Conservation (phyloP, 53 echinoderm and acorn worm species). For the Actinopyga echinites region DNA sequence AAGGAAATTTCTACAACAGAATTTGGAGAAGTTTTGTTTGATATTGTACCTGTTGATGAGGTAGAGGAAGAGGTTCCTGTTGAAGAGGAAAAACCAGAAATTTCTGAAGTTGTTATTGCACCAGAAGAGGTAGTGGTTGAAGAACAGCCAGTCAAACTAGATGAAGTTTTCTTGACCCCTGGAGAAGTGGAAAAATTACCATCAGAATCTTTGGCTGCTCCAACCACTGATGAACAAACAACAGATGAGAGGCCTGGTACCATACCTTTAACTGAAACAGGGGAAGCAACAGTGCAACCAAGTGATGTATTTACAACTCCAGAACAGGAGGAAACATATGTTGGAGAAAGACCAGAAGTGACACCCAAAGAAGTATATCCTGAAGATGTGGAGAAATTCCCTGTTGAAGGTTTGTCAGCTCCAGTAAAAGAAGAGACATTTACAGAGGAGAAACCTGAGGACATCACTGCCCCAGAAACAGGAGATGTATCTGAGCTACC, state of each 20-base stretch:
- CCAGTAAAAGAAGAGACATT: constrained; percentile 46
- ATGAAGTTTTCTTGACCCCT: constrained; percentile 19
- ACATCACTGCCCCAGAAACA: constrained; percentile 28
- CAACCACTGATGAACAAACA: constrained; percentile 43
- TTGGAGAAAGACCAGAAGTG: constrained; percentile 43
- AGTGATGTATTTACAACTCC: constrained; percentile 41
- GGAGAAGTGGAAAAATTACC: constrained; percentile 24
- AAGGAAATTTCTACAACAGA: constrained; percentile 19
- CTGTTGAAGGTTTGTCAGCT: constrained; percentile 34
- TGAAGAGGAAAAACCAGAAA: constrained; percentile 36
- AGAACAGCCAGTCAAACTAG: constrained; percentile 39
- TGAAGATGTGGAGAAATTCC: constrained; percentile 32
- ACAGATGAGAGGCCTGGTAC: constrained; percentile 53
- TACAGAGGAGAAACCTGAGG: constrained; percentile 49
- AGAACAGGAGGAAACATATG: constrained; percentile 44
- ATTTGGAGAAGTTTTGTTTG: constrained; percentile 3
- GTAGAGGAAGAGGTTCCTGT: neutral
- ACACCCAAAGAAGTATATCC: constrained; percentile 39
- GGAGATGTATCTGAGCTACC: constrained; percentile 45
- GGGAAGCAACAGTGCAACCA: constrained; percentile 54
- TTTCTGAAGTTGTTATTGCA: constrained; percentile 63
- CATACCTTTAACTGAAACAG: neutral
- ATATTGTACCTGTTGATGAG: neutral
- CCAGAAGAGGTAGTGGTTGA: constrained; percentile 42
- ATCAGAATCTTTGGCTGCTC: constrained; percentile 28